phyloP scores from a whole-genome alignment of 2,113 vertebrate species.

The Tinamus guttatus region DNA sequence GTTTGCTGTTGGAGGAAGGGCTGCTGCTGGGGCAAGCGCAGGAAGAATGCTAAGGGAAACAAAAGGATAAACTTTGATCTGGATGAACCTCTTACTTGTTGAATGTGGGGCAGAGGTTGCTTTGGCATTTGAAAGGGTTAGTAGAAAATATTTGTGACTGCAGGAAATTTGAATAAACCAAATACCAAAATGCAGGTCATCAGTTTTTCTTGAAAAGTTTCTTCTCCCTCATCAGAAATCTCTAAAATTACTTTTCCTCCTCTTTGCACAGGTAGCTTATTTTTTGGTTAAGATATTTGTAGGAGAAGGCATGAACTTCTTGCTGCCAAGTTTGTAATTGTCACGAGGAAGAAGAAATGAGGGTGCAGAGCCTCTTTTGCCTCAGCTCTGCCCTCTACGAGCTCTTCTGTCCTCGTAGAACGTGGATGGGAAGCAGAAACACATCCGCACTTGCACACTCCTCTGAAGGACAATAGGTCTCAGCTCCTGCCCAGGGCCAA shows the following conservation, averaged over 20 bases:
- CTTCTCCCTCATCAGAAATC: background rate
- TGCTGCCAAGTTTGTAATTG: background rate
- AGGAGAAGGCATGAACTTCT: background rate
- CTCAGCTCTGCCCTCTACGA: background rate
- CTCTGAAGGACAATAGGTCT: background rate
- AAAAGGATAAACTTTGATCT: background rate
- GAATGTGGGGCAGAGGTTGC: background rate
- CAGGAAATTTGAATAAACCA: background rate
- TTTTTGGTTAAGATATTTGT: background rate
- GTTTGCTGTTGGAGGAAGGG: background rate
- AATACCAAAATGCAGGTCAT: background rate
- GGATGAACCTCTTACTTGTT: background rate
- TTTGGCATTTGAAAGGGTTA: background rate
- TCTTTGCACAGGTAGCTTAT: background rate
- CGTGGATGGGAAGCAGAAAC: background rate
- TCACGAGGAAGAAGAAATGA: background rate
- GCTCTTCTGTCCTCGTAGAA: background rate
- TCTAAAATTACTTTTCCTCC: background rate
- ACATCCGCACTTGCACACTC: accelerated
- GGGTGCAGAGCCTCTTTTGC: background rate
- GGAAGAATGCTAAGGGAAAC: background rate
- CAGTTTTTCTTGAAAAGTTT: background rate
- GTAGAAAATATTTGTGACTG: background rate
- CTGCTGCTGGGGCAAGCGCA: background rate
- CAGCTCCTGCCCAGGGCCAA: background rate